These are phyloP conservation scores for Lepisosteus oculatus DNA, from an alignment of 2,113 vertebrate genomes.

Conservation along the genomic window DNA sequence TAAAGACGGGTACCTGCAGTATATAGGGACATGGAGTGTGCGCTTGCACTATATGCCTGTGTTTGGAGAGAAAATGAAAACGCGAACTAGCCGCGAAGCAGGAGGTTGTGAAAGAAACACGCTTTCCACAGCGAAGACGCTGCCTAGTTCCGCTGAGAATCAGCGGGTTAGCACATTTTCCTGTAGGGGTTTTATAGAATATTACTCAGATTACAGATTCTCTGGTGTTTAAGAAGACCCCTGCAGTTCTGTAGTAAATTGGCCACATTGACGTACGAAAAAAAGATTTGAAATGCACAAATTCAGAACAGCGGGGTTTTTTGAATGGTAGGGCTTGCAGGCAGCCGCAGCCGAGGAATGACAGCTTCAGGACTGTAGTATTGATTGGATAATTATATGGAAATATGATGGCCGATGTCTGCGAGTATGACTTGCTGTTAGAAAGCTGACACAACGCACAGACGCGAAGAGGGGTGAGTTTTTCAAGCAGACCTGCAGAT, in stretches of 20 bases:
- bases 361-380: background rate
- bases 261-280: constrained; percentile 10
- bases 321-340: background rate
- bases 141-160: background rate
- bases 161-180: background rate
- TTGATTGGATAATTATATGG: background rate
- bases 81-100: no score
- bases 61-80: no score
- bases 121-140: background rate
- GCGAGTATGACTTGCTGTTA: no score
- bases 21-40: no score
- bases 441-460: no score
- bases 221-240: constrained; percentile 10
- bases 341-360: background rate
- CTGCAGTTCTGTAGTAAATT: constrained; percentile 7
- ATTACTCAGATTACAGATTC: constrained; percentile 12
- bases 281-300: background rate
- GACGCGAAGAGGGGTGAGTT: no score
- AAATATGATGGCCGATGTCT: no score
- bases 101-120: no score
- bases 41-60: no score
- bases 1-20: no score
- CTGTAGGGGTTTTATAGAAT: background rate
- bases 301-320: background rate
- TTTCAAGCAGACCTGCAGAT: no score